Base-by-base conservation (phyloP, 1,140 invertebrate genomes). In the Ylistrum balloti region DNA sequence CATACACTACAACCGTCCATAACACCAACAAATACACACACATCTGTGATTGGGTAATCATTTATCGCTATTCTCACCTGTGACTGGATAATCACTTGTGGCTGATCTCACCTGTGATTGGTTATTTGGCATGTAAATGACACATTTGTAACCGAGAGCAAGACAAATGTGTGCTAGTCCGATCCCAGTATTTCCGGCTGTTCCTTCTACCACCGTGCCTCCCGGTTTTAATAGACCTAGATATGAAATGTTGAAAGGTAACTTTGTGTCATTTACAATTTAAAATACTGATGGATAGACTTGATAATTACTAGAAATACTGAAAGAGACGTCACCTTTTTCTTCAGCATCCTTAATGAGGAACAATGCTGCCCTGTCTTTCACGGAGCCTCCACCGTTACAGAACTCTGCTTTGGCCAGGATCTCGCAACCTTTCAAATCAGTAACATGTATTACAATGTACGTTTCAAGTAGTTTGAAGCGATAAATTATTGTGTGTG, bases 101-200 rank as follows among this genome's bases (percentile, higher is more conserved):
- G 22, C 5, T 48, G 34, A 15, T 56, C 35, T 91, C 90, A 95
- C 95, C 93, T 93, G 90, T 87, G 95, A 96, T 91, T 96, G 96
- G 88, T 95, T 96, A 89, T 96, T 93, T n/a, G 96, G 96, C 96
- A 97, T 96, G 93, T 94, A 96, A 32, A 96, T 96, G 9, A 96
- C 96, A 94, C 96, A 95, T 88, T 96, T 96, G 90, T 96, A 96
- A 9, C 96, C 96, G 86, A 96, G 85, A 1, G 96, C 94, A 15
- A 95, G 93, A 90, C 95, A 95, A 93, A 96, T 95, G 92, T 96
- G 95, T 13, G 96, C 96, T 28, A 97, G 91, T 85, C 96, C 96
- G 87, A 96, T 96, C 1, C 96, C 96, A 90, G 96, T 96, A 90
- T 97, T 97, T 0, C 96, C 96, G 22, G 96, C 96, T 33, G 96